Evolutionary conservation across 2,797 vertebrate genomes (phyloP).

Genomic region (Erpetoichthys calabaricus): DNA sequence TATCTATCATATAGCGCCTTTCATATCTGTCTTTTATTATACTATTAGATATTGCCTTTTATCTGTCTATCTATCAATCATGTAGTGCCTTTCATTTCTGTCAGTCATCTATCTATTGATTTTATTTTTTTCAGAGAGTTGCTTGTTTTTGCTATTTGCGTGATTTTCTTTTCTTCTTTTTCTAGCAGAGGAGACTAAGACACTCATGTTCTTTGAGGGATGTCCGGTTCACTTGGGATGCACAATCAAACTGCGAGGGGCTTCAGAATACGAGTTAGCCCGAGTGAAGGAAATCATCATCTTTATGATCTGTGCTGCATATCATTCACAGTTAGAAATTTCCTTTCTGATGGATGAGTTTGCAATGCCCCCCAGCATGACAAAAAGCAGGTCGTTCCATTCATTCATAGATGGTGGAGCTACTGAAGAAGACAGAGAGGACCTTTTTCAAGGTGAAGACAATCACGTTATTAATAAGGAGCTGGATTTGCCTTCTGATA

Average conservation of each 20-base stretch:
- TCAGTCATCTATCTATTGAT: neutral
- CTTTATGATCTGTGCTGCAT: slow-evolving; percentile 91
- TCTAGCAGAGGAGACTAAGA: slow-evolving; percentile 72
- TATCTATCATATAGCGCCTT: no score
- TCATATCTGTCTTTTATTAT: no score
- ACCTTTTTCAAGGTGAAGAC: slow-evolving; percentile 35
- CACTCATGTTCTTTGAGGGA: slow-evolving; percentile 94
- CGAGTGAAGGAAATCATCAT: slow-evolving; percentile 90
- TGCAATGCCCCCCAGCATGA: slow-evolving; percentile 83
- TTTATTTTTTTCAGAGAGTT: slow-evolving; percentile 7
- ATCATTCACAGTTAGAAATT: slow-evolving; percentile 95
- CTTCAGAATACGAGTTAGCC: slow-evolving; percentile 80
- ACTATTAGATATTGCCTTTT: no score
- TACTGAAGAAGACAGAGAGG: slow-evolving; percentile 27
- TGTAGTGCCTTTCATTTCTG: no score
- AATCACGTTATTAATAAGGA: slow-evolving; percentile 34
- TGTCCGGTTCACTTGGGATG: slow-evolving; percentile 83
- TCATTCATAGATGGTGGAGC: slow-evolving; percentile 65
- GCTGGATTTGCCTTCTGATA: slow-evolving; percentile 34
- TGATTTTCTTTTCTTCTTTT: slow-evolving; percentile 11
- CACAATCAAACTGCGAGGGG: slow-evolving; percentile 85
- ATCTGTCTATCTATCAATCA: no score
- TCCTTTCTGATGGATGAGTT: slow-evolving; percentile 99
- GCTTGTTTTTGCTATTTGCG: neutral
- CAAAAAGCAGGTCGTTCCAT: slow-evolving; percentile 66